A percentile compares a stretch with the other conserved stretches of the same genome.
These are phyloP conservation scores for Idaea biselata DNA, from an alignment of 2,888 invertebrate species.

Conservation along the genomic window DNA sequence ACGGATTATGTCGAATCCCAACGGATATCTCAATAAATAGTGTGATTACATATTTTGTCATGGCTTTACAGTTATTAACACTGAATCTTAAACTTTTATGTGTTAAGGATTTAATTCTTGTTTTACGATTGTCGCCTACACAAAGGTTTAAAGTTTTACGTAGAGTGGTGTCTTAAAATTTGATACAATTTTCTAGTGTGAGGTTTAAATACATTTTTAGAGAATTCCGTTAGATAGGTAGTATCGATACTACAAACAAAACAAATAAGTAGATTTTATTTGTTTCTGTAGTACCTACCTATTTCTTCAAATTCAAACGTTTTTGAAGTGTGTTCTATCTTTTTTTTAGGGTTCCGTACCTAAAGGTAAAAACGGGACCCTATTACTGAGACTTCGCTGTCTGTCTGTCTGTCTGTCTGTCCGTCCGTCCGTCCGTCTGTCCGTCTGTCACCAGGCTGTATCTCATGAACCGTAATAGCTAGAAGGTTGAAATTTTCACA, in stretches of 20 bases:
- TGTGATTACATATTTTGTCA: conserved; percentile 62
- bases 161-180: conserved; percentile 3
- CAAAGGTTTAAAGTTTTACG: conserved; percentile 18
- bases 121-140: conserved; percentile 50
- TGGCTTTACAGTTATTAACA: conserved; percentile 40
- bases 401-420: too few relatives aligned
- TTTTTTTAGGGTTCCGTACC: too few relatives aligned
- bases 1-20: conserved; percentile 33
- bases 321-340: too few relatives aligned
- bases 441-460: too few relatives aligned
- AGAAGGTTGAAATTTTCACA: too few relatives aligned
- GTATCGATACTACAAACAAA: neutral
- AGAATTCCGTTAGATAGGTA: neutral
- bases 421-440: too few relatives aligned
- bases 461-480: too few relatives aligned
- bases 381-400: too few relatives aligned
- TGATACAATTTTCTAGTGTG: neutral
- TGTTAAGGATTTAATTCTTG: conserved; percentile 50
- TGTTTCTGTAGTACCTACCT: neutral
- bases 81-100: conserved; percentile 41
- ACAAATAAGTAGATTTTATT: neutral
- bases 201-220: neutral
- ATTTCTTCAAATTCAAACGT: too few relatives aligned
- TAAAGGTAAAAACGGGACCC: too few relatives aligned
- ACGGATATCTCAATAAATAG: conserved; percentile 50